Evolutionary conservation across 2,113 vertebrate species (phyloP), one percentile per base, ranked within the genome.

Genomic region (Pedionomus torquatus): DNA sequence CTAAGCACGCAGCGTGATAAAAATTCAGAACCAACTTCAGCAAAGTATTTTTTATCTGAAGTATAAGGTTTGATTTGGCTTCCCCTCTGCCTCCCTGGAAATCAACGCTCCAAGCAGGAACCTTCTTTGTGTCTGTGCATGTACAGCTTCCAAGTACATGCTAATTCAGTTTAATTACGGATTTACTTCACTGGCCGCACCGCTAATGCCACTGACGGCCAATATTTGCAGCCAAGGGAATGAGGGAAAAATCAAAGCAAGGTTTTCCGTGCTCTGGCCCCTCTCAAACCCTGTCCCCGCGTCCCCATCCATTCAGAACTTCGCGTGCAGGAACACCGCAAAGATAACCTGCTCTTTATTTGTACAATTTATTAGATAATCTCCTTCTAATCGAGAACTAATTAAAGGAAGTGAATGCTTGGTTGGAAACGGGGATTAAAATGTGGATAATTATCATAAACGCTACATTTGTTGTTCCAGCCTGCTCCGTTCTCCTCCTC

Each of bases 361-460:
- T 96, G 96, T 96, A 96, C 97, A 95, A 96, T 98, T 97, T 97
- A 97, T 98, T 97, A 96, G 96, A 97, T 97, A 97, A 98, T 98
- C 97, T 97, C 85, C 87, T 95, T 82, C 95, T 97, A 98, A 98
- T 98, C 93, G 21, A 95, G 97, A 97, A 94, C 95, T 98, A 98
- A 98, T 98, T 98, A 98, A 97, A 96, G 93, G 95, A 97, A 97
- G 94, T 79, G 90, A 97, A 98, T 96, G 97, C 95, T 98, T 98
- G 97, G 95, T 93, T 97, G 96, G 94, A 96, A 97, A 89, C 65
- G 2, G 89, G 97, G 97, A 98, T 98, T 98, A 97, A 97, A 96
- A 95, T 5, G 12, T 48, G 96, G 93, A 95, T 96, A 96, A 97
- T 98, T 98, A 97, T 94, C 96, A 96, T 97, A 97, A 97, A 96